These are phyloP conservation scores for Rhabditoides inermis DNA, from an alignment of 2,888 invertebrate genomes.

Conservation along the genomic window DNA sequence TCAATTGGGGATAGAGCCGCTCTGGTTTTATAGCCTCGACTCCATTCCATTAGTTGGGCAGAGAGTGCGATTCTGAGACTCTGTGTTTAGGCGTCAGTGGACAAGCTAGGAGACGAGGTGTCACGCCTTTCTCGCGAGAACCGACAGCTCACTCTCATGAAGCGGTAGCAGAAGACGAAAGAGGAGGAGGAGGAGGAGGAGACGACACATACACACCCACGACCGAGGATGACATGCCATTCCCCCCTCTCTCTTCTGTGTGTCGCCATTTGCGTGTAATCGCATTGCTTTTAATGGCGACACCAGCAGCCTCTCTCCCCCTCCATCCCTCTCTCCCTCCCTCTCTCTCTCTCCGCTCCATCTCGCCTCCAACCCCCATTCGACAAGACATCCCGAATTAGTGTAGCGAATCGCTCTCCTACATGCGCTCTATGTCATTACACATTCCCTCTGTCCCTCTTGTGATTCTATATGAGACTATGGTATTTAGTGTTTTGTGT, in stretches of 20 bases:
- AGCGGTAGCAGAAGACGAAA: too few relatives aligned
- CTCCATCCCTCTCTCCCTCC: constrained; percentile 1
- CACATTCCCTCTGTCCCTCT: too few relatives aligned
- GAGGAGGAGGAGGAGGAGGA: too few relatives aligned
- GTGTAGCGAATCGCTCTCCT: background rate
- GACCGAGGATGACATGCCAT: background rate
- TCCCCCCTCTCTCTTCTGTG: background rate
- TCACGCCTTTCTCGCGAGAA: constrained; percentile 61
- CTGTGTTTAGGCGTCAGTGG: constrained; percentile 51
- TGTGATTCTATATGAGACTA: too few relatives aligned
- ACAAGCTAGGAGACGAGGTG: constrained; percentile 72
- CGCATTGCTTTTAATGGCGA: background rate
- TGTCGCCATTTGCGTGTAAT: background rate
- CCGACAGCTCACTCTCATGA: constrained; percentile 22
- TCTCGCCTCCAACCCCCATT: background rate
- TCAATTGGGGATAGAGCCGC: too few relatives aligned
- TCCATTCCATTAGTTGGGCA: too few relatives aligned
- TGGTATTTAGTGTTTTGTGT: too few relatives aligned
- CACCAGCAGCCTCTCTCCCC: constrained; percentile 2
- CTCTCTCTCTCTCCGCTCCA: background rate
- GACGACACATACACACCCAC: constrained; percentile 10
- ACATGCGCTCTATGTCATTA: constrained; percentile 4
- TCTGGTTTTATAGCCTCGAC: too few relatives aligned
- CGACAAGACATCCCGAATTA: constrained; percentile 4
- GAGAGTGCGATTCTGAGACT: background rate